Evolutionary conservation across 2,888 invertebrate genomes (phyloP), one percentile per base, ranked within the genome.

Genomic region (Monoplex corrugatus): DNA sequence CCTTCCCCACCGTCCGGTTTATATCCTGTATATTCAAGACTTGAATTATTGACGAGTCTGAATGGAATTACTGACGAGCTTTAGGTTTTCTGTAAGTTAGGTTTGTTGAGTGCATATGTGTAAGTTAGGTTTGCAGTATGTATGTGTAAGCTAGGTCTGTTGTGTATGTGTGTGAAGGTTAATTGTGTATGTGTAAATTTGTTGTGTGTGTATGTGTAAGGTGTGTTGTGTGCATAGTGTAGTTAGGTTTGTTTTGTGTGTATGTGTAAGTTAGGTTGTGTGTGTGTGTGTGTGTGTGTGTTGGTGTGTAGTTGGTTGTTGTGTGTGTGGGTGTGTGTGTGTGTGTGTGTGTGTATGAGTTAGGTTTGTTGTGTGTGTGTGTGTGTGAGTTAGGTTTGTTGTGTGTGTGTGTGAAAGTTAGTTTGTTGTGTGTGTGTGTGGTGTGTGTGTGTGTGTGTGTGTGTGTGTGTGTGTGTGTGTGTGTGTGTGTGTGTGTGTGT

Each of bases 401-500:
- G 63, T 68, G 50, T 50, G 50, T 50, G 50, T 50, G 50, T 50
- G 50, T 50, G 50, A 13, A 16, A 13, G 50, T 50, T 8, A 13
- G 50, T 50, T 19, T 68, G 63, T 68, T 50, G 50, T 50, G 50
- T 50, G 63, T 68, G 63, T 68, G 16, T 68, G 63, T 63, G 6
- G 2, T 28, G 28, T 68, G 63, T 6, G 6, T 23, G 63, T 1
- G n/a, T 68, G 28, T 16, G 16, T 23, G 23, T 68, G 63, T 38
- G 13, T 72, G 72, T 72, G 3, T 8, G 72, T 72, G 32, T 5
- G 72, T 72, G 72, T 32, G 32, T 72, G 72, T 32, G 6, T 72
- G 35, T 35, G 10, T 35, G 72, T 35, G 72, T 72, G 35, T 35
- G n/a, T 78, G 78, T 78, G 78, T 78, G 78, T 78, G 78, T 78